Evolutionary conservation across 1,140 invertebrate species (phyloP).

Genomic region (Eriosoma lanigerum): DNA sequence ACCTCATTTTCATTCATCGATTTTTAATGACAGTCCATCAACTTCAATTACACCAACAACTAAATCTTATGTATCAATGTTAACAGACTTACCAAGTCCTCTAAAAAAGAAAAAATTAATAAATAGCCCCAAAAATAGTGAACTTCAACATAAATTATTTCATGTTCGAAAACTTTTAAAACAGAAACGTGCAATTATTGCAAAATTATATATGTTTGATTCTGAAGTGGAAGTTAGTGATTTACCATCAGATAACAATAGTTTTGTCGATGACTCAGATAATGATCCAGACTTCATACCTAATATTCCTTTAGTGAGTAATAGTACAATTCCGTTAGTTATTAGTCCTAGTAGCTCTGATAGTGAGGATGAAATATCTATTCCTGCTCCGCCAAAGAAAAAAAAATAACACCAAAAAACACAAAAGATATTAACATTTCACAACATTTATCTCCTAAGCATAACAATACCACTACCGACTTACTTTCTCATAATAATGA

Average conservation of each 20-base stretch:
- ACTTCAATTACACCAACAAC: too few species aligned
- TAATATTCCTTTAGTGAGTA: neutral
- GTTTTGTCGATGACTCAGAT: slow-evolving; percentile 7
- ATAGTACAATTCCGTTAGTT: neutral
- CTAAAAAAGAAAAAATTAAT: too few species aligned
- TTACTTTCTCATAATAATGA: neutral
- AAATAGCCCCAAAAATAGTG: too few species aligned
- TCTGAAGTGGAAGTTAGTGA: neutral
- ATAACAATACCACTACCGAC: neutral
- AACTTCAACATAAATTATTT: too few species aligned
- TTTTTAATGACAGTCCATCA: too few species aligned
- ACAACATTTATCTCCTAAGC: neutral
- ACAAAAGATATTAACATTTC: neutral
- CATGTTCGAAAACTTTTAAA: too few species aligned
- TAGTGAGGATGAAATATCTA: neutral
- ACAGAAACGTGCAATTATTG: too few species aligned
- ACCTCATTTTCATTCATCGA: too few species aligned
- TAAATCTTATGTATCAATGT: too few species aligned
- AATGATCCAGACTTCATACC: neutral
- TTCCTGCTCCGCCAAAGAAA: neutral
- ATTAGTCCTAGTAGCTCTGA: neutral
- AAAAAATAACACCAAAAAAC: neutral
- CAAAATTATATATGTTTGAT: too few species aligned
- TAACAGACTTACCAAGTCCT: too few species aligned
- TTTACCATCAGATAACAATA: slow-evolving; percentile 27